Conservation (phyloP, 1,140 invertebrate species). For the Apis dorsata region DNA sequence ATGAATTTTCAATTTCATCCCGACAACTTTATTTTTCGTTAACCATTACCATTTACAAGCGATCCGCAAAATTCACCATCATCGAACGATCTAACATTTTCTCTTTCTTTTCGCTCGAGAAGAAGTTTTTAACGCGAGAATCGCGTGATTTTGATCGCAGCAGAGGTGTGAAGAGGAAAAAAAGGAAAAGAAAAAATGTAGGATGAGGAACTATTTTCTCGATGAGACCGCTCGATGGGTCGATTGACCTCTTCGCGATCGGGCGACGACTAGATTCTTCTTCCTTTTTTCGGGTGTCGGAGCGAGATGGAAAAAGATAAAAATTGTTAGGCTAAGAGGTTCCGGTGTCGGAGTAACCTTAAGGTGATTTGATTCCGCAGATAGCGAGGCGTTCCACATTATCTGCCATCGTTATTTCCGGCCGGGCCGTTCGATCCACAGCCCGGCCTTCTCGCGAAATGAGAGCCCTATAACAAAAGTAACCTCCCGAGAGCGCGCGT, state of each 20-base stretch:
- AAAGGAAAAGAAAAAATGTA: no score
- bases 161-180: background rate
- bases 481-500: conserved; percentile 56
- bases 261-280: background rate
- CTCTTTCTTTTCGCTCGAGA: no score
- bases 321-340: conserved; percentile 69
- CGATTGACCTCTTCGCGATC: conserved; percentile 55
- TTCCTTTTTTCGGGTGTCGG: background rate
- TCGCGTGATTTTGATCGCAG: background rate
- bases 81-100: no score
- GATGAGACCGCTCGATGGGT: conserved; percentile 55
- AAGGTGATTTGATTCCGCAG: conserved; percentile 74
- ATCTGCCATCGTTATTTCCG: conserved; percentile 75
- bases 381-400: conserved; percentile 65
- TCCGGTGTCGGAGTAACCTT: conserved; percentile 66
- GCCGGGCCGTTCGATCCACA: conserved; percentile 62
- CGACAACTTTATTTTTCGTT: no score
- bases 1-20: no score
- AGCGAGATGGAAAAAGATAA: conserved; percentile 47
- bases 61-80: no score
- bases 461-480: conserved; percentile 65
- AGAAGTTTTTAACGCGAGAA: background rate
- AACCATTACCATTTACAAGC: no score
- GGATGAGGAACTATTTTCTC: conserved; percentile 31
- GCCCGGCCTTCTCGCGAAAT: conserved; percentile 52